Percentiles rank a stretch among this genome's conserved stretches.
These are phyloP conservation scores for Ceyx margarethae DNA, from an alignment of 2,113 vertebrate species.

Conservation along the genomic window DNA sequence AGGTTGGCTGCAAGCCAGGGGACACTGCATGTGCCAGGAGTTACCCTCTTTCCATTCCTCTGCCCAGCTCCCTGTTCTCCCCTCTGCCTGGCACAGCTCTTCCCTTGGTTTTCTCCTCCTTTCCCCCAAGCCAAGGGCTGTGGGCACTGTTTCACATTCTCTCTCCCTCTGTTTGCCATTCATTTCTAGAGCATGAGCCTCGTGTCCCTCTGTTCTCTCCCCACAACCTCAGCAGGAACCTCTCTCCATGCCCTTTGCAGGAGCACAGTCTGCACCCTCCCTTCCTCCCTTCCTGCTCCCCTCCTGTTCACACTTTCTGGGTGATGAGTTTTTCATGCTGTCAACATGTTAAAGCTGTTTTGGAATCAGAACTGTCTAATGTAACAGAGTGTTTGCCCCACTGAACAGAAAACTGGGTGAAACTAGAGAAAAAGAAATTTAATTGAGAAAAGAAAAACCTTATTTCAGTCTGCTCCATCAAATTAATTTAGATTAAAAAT, in stretches of 20 bases:
- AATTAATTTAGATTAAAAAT: not conserved
- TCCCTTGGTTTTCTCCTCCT: not conserved
- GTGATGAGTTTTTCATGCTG: not conserved
- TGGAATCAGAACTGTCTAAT: not conserved
- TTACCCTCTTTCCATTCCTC: not conserved
- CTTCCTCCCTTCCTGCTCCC: not conserved
- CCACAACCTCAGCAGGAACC: not conserved
- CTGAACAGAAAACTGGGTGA: not conserved
- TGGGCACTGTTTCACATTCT: no score
- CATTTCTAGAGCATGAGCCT: not conserved
- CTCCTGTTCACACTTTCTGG: not conserved
- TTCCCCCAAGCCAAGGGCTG: accelerated
- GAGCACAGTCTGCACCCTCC: not conserved
- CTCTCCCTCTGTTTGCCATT: not conserved
- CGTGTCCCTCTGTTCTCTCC: not conserved
- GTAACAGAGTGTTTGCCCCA: not conserved
- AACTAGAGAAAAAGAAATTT: not conserved
- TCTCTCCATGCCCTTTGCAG: not conserved
- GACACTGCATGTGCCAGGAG: not conserved
- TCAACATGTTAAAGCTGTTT: not conserved
- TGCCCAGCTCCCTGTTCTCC: not conserved
- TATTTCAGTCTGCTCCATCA: not conserved
- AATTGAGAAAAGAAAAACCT: not conserved
- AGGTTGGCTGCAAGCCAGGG: not conserved
- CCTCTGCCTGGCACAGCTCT: not conserved